Percentiles rank a stretch among this genome's conserved stretches.
phyloP scores from a whole-genome alignment of 2,113 vertebrate species.

The Patagioenas fasciata region DNA sequence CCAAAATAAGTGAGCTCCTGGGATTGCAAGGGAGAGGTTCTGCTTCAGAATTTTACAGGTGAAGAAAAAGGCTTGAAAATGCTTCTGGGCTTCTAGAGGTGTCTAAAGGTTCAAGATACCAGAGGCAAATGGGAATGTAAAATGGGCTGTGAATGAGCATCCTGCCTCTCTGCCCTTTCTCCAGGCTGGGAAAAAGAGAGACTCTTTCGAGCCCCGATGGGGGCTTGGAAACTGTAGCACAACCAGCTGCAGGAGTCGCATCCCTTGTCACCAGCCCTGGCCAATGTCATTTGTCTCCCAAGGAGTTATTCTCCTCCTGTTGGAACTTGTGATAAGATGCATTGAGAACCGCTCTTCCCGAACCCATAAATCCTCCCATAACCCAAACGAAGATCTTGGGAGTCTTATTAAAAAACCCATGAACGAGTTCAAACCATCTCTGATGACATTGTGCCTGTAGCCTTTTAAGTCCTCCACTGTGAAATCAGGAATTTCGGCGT shows the following conservation, averaged over 20 bases:
- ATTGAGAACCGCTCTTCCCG: background rate
- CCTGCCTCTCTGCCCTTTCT: background rate
- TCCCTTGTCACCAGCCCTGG: background rate
- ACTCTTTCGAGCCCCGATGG: rapidly evolving
- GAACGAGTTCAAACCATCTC: background rate
- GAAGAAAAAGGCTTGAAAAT: background rate
- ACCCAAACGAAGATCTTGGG: background rate
- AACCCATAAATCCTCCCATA: background rate
- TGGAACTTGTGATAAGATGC: background rate
- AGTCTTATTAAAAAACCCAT: background rate
- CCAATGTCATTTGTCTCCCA: background rate
- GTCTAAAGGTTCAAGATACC: background rate
- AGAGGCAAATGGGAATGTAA: rapidly evolving
- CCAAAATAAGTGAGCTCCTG: background rate
- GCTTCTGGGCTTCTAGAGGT: background rate
- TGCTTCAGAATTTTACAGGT: background rate
- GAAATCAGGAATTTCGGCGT: background rate
- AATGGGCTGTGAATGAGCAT: background rate
- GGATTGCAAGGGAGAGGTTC: background rate
- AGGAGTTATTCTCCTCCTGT: background rate
- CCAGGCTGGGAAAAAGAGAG: background rate
- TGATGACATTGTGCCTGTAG: background rate
- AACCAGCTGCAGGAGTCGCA: background rate
- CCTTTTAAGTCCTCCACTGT: background rate
- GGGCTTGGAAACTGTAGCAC: rapidly evolving